Evolutionary conservation across 2,888 invertebrate species (phyloP), one percentile per base, ranked within the genome.

Genomic region (Drosophila sordidula): DNA sequence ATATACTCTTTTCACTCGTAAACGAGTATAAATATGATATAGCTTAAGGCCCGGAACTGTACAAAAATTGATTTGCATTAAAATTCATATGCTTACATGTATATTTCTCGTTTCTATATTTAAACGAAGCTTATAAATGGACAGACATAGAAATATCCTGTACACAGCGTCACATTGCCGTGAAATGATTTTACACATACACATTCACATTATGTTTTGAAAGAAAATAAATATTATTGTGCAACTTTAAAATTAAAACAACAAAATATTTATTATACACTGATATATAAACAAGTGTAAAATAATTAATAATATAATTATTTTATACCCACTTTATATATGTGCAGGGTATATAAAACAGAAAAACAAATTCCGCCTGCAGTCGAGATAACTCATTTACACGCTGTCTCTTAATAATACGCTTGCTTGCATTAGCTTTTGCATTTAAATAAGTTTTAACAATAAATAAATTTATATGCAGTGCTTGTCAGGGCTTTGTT

Each of bases 391-490:
- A 22, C 11, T 32, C 14, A 54, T 34, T 22, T 39, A 0, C 9
- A 39, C n/a, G 11, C 8, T 29, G 6, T 14, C 18, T 14, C 8
- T 3, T 12, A 16, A 18, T 4, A 49, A 49, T 12, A 18, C 5
- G 8, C 29, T 25, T 38, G 25, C 26, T 50, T 57, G 41, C 14
- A 34, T 45, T 2, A 34, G n/a, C 12, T 51, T 38, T 39, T 18
- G 18, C 18, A 29, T 50, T 50, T 14, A 2, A 41, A 9, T 25
- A 9, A 45, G 2, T 29, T 38, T 26, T 0, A 29, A 29, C 9
- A 14, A 32, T 11, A 32, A 41, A 25, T 14, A 9, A 25, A 41
- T 25, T 3, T 3, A 16, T 12, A 22, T 29, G 42, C 26, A 29
- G n/a, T 26, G 25, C n/a, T 8, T 34, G 14, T 14, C 12, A 26